These are phyloP conservation scores for Agriopis aurantiaria DNA, from an alignment of 2,888 invertebrate genomes.

Conservation along the genomic window DNA sequence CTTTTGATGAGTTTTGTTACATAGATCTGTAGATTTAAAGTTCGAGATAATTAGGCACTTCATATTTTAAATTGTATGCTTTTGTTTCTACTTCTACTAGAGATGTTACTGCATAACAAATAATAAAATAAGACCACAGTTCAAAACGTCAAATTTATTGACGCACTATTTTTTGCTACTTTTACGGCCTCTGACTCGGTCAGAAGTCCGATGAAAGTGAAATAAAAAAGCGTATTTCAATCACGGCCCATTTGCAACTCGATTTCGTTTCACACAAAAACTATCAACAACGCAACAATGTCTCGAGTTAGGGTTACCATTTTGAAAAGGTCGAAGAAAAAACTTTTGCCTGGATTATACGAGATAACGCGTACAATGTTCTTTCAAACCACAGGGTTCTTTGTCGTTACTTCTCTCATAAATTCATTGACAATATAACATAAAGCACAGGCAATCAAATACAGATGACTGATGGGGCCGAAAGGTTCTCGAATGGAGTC, in stretches of 20 bases:
- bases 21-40: no score
- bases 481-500: no score
- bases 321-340: constrained; percentile 2
- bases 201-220: constrained; percentile 39
- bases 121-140: neutral
- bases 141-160: constrained; percentile 1
- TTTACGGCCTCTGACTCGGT: constrained; percentile 23
- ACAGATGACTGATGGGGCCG: no score
- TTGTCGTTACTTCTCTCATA: neutral
- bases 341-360: neutral
- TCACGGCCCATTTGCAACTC: constrained; percentile 43
- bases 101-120: no score
- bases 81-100: no score
- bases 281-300: constrained; percentile 37
- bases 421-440: neutral
- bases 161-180: constrained; percentile 1
- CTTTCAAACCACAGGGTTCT: no score
- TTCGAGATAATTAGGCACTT: no score
- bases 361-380: no score
- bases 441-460: no score
- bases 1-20: no score
- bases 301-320: constrained; percentile 29
- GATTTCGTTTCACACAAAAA: constrained; percentile 49
- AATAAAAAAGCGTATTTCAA: constrained; percentile 37
- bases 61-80: no score